phyloP scores from a whole-genome alignment of 1,140 invertebrate genomes.

The Cardiocondyla obscurior region DNA sequence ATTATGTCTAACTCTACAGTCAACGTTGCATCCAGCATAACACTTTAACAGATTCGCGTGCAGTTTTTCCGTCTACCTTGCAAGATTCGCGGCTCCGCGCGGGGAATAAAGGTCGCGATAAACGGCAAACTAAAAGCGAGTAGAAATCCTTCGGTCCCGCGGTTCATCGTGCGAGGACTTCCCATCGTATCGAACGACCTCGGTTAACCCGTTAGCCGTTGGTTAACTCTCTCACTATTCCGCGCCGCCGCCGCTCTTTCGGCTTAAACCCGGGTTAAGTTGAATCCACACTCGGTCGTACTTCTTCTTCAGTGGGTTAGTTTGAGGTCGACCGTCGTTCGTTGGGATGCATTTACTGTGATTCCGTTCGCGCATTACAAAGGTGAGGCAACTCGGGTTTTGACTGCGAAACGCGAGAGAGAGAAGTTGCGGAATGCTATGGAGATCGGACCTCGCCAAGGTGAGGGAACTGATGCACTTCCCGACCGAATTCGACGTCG shows the following conservation, averaged over 20 bases:
- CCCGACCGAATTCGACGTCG: background rate
- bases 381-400: background rate
- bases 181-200: conserved; percentile 37
- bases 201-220: conserved; percentile 7
- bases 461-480: background rate
- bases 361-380: conserved; percentile 52
- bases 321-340: conserved; percentile 56
- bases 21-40: background rate
- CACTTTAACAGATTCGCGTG: background rate
- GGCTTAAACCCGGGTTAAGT: conserved; percentile 32
- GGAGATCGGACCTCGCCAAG: background rate
- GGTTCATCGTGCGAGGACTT: background rate
- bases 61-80: background rate
- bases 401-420: background rate
- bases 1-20: conserved; percentile 29
- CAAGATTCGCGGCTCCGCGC: no score
- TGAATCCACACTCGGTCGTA: background rate
- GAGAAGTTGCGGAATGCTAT: background rate
- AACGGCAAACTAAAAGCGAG: conserved; percentile 35
- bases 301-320: conserved; percentile 10
- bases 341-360: conserved; percentile 38
- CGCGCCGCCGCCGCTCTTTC: conserved; percentile 16
- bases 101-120: conserved; percentile 30
- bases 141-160: background rate
- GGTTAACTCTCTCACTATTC: conserved; percentile 42